These are phyloP conservation scores for Microtus richardsoni DNA, from an alignment of 2,113 vertebrate species.

Conservation along the genomic window DNA sequence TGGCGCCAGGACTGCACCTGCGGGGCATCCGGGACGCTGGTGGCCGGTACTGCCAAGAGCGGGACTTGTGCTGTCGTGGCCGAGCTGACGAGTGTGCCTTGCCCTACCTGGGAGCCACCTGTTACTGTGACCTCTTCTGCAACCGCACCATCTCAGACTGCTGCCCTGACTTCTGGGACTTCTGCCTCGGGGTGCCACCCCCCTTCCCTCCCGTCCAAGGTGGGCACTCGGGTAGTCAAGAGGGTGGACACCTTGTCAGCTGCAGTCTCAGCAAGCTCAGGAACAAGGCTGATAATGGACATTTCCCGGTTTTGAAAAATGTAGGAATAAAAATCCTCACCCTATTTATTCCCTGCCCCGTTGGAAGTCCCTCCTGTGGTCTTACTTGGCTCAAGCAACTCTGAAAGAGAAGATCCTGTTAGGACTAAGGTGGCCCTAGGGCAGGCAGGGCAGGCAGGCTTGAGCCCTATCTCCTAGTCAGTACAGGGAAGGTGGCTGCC, in stretches of 20 bases:
- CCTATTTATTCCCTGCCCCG: background rate
- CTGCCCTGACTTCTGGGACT: constrained; percentile 98
- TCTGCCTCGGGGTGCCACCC: constrained; percentile 92
- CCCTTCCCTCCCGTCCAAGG: constrained; percentile 87
- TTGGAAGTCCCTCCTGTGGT: background rate
- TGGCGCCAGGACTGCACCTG: constrained; percentile 90
- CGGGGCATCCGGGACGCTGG: constrained; percentile 93
- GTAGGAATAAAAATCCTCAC: background rate
- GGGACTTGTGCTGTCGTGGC: constrained; percentile 93
- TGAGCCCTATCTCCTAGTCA: constrained; percentile 58
- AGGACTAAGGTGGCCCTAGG: background rate
- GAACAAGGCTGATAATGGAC: background rate
- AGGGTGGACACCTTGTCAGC: background rate
- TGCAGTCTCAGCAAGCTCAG: background rate
- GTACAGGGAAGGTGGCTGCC: constrained; percentile 34
- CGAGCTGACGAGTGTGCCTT: constrained; percentile 93
- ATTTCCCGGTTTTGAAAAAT: background rate
- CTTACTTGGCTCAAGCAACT: background rate
- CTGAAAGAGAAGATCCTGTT: background rate
- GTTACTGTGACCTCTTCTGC: constrained; percentile 99
- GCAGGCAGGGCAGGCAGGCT: background rate
- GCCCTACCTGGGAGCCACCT: constrained; percentile 95
- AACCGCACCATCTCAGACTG: constrained; percentile 97
- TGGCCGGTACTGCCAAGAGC: constrained; percentile 92
- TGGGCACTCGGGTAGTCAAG: background rate